Evolutionary conservation across 2,888 invertebrate species (phyloP), one percentile per base, ranked within the genome.

Genomic region (Drosophila austrosaltans): DNA sequence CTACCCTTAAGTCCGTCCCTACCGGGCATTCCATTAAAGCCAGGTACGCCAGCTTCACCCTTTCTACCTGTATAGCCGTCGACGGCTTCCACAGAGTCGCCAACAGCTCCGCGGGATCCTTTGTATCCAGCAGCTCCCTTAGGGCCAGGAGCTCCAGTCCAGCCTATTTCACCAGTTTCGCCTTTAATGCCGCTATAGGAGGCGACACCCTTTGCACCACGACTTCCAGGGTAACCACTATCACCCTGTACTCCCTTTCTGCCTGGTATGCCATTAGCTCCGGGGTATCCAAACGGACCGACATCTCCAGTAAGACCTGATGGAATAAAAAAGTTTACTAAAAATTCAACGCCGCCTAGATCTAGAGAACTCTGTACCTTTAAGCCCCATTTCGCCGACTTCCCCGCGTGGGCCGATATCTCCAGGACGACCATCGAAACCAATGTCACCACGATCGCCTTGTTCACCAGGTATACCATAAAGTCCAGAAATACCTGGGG

Each of bases 171-270:
- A 63, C 95, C 95, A 2, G 54, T 40, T 22, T 95, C 94, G 42
- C 96, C 96, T 89, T 94, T 94, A 68, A 93, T 92, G 1, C 95
- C 95, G 75, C 93, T 94, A 61, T 93, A 93, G 0, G 95, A 93
- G 58, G 93, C 92, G n/a, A 95, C 94, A 71, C 96, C 96, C 78
- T 92, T 93, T 1, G 74, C 64, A 62, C 92, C 92, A 0, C 10
- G 42, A 0, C 60, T 44, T 2, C 92, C 92, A 10, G 76, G 63
- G 4, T 53, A 54, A 61, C 92, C 92, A 3, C 48, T 62, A 2
- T 84, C 87, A 53, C 92, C 92, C 2, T 57, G 64, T 68, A 68
- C 80, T 32, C 92, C 92, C 91, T 93, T 91, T 0, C 69, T 63
- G 0, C 92, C 92, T 8, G 66, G 57, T 0, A 44, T 56, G 10